phyloP scores from a whole-genome alignment of 2,113 vertebrate genomes.

The Sigmodon hispidus region DNA sequence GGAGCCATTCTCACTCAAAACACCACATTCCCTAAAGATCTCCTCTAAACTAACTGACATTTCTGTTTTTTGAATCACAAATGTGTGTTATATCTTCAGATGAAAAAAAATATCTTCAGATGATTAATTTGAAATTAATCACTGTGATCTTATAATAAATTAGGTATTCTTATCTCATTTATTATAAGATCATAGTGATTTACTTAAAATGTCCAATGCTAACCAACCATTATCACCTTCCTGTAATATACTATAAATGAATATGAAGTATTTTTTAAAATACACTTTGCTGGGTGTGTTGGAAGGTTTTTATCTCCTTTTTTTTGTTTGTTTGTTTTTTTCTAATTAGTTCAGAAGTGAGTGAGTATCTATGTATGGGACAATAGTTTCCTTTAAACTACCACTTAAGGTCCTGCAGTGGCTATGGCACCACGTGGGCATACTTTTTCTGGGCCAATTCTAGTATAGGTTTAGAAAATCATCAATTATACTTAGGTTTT shows the following conservation, averaged over 20 bases:
- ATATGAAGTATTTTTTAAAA: not conserved
- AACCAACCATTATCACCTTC: not conserved
- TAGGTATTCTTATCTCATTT: not conserved
- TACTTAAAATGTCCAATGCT: not conserved
- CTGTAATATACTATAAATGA: not conserved
- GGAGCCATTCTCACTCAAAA: not conserved
- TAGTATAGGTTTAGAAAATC: not conserved
- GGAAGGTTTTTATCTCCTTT: not conserved
- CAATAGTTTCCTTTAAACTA: not conserved
- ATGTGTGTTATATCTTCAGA: not conserved
- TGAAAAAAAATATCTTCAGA: too few relatives aligned
- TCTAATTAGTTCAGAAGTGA: not conserved
- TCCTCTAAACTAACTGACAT: not conserved
- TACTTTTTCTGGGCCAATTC: not conserved
- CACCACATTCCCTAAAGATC: not conserved
- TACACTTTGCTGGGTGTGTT: not conserved
- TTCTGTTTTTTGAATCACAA: not conserved
- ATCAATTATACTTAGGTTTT: not conserved
- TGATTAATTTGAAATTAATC: too few relatives aligned
- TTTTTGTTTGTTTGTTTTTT: not conserved
- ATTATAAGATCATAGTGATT: not conserved
- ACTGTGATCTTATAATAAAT: too few relatives aligned
- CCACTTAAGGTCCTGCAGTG: not conserved
- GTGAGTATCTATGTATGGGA: rapidly evolving
- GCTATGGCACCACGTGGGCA: not conserved